Evolutionary conservation across 2,888 invertebrate genomes (phyloP).

Genomic region (Scaptomyza flava): DNA sequence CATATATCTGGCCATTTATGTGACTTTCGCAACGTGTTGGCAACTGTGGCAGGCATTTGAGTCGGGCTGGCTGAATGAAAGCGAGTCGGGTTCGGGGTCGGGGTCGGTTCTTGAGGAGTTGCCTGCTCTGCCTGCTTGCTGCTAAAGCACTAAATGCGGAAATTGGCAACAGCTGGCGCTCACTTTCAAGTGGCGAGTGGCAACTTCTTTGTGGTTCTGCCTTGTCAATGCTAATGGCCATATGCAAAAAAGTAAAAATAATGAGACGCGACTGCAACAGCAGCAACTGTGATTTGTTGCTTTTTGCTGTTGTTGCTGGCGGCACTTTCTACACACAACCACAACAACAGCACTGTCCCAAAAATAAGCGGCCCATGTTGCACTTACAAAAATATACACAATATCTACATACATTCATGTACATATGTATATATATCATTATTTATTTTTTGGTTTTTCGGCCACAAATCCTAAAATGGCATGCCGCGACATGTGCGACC

Average conservation of each 20-base stretch:
- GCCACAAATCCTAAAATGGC: slow-evolving; percentile 81
- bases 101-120: slow-evolving; percentile 55
- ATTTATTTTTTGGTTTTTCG: slow-evolving; percentile 44
- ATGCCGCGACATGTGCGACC: slow-evolving; percentile 80
- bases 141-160: slow-evolving; percentile 60
- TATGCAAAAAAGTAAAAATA: slow-evolving; percentile 70
- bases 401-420: slow-evolving; percentile 13
- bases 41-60: neutral
- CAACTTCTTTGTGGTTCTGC: slow-evolving; percentile 78
- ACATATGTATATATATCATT: slow-evolving; percentile 14
- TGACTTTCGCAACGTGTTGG: slow-evolving; percentile 57
- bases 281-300: slow-evolving; percentile 58
- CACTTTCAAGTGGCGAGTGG: slow-evolving; percentile 64
- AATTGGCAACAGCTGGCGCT: slow-evolving; percentile 77
- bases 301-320: slow-evolving; percentile 29
- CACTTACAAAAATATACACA: slow-evolving; percentile 46
- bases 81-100: slow-evolving; percentile 55
- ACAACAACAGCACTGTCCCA: slow-evolving; percentile 61
- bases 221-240: slow-evolving; percentile 79
- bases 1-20: slow-evolving; percentile 65
- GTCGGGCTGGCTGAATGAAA: slow-evolving; percentile 54
- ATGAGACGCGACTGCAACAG: slow-evolving; percentile 60
- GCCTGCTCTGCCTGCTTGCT: neutral
- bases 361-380: slow-evolving; percentile 73
- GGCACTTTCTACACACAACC: slow-evolving; percentile 70